Evolutionary conservation across 1,140 invertebrate genomes (phyloP).

Genomic region (Campodea augens): DNA sequence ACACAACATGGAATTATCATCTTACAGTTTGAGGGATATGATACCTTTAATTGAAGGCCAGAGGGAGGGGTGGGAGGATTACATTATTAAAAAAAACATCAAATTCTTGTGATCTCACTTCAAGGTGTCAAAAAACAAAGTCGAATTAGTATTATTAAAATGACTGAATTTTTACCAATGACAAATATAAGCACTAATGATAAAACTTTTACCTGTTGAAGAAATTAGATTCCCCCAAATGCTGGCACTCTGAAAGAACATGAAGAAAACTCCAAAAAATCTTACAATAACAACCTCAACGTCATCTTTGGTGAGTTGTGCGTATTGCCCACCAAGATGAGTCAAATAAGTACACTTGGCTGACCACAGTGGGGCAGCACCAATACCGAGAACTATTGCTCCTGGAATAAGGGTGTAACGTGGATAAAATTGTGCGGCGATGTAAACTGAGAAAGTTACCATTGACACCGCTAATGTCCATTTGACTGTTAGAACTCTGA

Average conservation of each 20-base stretch:
- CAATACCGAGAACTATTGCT: conserved; percentile 66
- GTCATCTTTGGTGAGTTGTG: conserved; percentile 64
- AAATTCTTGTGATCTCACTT: too few relatives aligned
- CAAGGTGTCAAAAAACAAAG: too few relatives aligned
- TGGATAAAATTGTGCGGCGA: conserved; percentile 80
- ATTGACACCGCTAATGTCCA: conserved; percentile 83
- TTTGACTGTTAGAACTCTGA: conserved; percentile 78
- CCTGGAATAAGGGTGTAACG: conserved; percentile 78
- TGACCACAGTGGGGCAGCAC: conserved; percentile 89
- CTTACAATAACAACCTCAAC: conserved; percentile 77
- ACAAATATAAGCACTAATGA: too few relatives aligned
- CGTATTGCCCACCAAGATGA: conserved; percentile 72
- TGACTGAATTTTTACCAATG: too few relatives aligned
- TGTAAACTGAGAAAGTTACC: conserved; percentile 82
- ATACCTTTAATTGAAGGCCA: too few relatives aligned
- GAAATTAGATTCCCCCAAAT: conserved; percentile 92
- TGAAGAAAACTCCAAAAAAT: conserved; percentile 97
- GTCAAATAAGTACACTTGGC: conserved; percentile 91
- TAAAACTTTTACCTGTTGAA: conserved; percentile 74
- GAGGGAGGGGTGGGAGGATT: too few relatives aligned
- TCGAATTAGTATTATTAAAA: too few relatives aligned
- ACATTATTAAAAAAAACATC: too few relatives aligned
- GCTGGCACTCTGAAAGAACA: conserved; percentile 87
- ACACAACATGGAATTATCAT: too few relatives aligned
- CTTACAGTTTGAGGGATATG: too few relatives aligned